Base-by-base conservation (phyloP, 2,888 invertebrate genomes). In the Drosophila greeni region DNA sequence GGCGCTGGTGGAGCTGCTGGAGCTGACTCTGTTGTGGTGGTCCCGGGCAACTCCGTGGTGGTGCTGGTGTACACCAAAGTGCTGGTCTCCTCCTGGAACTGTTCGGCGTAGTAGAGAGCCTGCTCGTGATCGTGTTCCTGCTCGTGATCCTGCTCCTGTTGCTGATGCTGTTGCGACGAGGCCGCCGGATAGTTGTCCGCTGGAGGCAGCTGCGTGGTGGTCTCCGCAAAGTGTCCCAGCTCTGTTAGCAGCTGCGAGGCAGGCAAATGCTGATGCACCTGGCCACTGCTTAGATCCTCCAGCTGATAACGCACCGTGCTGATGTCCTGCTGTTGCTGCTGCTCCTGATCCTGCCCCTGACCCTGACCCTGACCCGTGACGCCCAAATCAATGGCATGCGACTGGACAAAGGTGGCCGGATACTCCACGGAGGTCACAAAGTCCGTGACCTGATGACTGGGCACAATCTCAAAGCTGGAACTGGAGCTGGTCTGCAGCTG, bases 351-450 rank as follows among this genome's bases (percentile, higher is more conserved):
- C 36, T 37, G 36, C 0, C 9, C 16, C 5, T 36, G 9, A 0
- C 16, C 45, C 18, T 26, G 29, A 0, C 14, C 45, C 45, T 18
- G 29, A 12, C 77, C 74, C 0, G 31, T n/a, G 0, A 74, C 90
- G 0, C 74, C 81, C 9, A 95, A 92, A 60, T 88, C 88, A 18
- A 86, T 85, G 11, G 87, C 70, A 54, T 86, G 87, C 3, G 88
- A 86, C 76, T 94, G 92, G 60, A 94, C 91, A 55, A 92, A 91
- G 72, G 93, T 92, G 40, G 93, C 91, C 11, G 94, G 93, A 86
- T 94, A 93, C 74, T 94, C 93, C 40, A 94, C 90, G 2, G 93
- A 92, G 40, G 94, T 92, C 1, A 93, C 90, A 77, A 91, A 94
- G 82, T 94, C 93, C 4, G 91, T 92, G 7, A 94, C 76, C 40